These are phyloP conservation scores for Ctenosaura bakeri DNA, from an alignment of 2,797 vertebrate genomes.

Conservation along the genomic window DNA sequence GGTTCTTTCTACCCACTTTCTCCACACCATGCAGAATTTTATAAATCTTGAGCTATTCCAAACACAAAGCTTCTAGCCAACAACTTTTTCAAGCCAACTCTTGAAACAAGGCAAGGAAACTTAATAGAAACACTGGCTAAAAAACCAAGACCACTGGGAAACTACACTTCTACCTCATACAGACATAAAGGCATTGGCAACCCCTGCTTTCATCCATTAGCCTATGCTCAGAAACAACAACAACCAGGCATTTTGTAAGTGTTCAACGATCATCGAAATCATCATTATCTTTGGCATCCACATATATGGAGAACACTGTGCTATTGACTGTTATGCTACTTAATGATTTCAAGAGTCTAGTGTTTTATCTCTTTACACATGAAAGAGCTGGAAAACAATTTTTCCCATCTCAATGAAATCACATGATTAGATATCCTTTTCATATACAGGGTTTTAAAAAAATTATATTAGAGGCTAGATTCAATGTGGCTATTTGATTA, in stretches of 20 bases:
- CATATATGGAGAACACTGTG: background rate
- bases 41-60: background rate
- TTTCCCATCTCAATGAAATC: background rate
- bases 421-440: background rate
- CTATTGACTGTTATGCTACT: slow-evolving; percentile 4
- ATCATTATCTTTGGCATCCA: background rate
- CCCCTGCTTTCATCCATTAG: background rate
- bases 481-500: background rate
- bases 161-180: too few relatives aligned
- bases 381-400: slow-evolving; percentile 15
- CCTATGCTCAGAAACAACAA: background rate
- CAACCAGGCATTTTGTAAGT: background rate
- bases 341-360: background rate
- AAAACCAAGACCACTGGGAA: background rate
- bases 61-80: background rate
- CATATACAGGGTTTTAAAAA: background rate
- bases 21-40: background rate
- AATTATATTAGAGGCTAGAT: background rate
- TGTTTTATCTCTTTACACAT: background rate
- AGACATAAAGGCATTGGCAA: too few relatives aligned
- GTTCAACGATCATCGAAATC: background rate
- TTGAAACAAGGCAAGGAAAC: background rate
- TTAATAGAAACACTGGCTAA: background rate
- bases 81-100: background rate
- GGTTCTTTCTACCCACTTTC: background rate